phyloP scores from a whole-genome alignment of 1,140 invertebrate genomes.

The Protaetia brevitarsis region DNA sequence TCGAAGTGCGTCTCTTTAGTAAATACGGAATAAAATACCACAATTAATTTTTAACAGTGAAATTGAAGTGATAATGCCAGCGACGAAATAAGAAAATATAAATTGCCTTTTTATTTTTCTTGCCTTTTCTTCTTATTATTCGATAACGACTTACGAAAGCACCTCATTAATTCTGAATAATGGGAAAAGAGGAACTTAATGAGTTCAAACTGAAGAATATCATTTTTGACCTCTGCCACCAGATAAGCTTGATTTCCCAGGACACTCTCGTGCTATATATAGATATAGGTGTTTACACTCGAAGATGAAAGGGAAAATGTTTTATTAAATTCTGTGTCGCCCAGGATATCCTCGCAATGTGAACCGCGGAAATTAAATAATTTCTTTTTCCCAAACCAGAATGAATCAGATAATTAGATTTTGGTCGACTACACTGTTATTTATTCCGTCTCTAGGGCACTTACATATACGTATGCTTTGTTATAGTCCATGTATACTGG shows the following conservation, averaged over 20 bases:
- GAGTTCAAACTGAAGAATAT: constrained; percentile 16
- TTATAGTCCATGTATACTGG: too few relatives aligned
- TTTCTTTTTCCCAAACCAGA: background rate
- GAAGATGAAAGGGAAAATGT: constrained; percentile 9
- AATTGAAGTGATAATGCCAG: background rate
- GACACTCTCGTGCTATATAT: constrained; percentile 4
- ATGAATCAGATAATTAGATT: constrained; percentile 13
- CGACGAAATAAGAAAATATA: background rate
- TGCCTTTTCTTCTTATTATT: background rate
- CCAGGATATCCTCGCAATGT: background rate
- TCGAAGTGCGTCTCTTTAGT: background rate
- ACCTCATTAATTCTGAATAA: constrained; percentile 7
- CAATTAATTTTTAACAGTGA: background rate
- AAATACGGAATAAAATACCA: background rate
- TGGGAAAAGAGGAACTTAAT: background rate
- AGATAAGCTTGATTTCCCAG: constrained; percentile 15
- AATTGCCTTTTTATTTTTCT: background rate
- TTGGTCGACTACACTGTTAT: background rate
- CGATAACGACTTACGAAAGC: background rate
- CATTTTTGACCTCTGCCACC: constrained; percentile 1
- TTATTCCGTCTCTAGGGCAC: too few relatives aligned
- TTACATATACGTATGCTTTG: too few relatives aligned
- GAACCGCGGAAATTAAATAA: constrained; percentile 6
- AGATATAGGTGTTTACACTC: background rate
- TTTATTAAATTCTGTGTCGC: constrained; percentile 14